Conservation (phyloP, 2,113 vertebrate genomes). For the Butorides virescens region DNA sequence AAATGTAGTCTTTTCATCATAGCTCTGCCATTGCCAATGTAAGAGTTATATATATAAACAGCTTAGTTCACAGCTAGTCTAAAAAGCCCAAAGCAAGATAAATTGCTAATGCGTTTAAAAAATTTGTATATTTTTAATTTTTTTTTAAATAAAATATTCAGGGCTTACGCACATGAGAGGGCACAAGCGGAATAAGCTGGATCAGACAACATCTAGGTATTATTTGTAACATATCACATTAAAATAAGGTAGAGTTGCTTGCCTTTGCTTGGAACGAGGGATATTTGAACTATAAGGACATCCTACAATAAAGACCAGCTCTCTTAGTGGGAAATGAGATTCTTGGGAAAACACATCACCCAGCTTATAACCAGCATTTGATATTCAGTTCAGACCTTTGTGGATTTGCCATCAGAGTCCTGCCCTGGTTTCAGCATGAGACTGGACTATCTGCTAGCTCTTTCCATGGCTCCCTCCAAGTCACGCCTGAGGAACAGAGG, state of each 20-base stretch:
- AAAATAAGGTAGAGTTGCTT: not conserved
- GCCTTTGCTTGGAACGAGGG: not conserved
- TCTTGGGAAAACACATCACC: not conserved
- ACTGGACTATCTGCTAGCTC: not conserved
- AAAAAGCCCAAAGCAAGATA: not conserved
- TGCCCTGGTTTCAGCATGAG: not conserved
- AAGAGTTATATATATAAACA: not conserved
- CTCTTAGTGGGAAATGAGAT: not conserved
- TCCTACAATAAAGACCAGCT: not conserved
- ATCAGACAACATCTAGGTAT: not conserved
- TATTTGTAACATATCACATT: not conserved
- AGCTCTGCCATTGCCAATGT: not conserved
- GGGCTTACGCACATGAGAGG: not conserved
- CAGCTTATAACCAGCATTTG: not conserved
- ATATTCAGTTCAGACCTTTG: not conserved
- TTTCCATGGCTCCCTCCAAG: constrained; percentile 12
- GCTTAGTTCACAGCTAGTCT: not conserved
- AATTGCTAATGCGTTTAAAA: not conserved
- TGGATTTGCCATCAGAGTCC: not conserved
- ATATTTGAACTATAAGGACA: not conserved
- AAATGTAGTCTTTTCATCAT: not conserved
- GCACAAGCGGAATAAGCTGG: not conserved
- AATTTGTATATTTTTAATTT: not conserved
- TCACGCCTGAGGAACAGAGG: not conserved
- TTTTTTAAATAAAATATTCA: not conserved